Conservation (phyloP, 2,113 vertebrate genomes). For the Seriola dumerili region DNA sequence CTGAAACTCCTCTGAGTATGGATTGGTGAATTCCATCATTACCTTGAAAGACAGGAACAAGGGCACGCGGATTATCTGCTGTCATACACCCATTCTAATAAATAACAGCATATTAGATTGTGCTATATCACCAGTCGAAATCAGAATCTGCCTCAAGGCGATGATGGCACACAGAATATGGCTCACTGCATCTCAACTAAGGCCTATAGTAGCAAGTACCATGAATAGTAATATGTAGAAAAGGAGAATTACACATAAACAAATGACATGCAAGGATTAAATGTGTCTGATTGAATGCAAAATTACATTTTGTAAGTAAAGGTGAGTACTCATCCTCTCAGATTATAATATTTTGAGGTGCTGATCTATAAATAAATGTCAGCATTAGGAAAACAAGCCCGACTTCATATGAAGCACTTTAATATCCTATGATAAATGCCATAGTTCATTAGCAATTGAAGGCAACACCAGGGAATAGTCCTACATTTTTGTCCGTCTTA, state of each 20-base stretch:
- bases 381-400: constrained; percentile 30
- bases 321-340: constrained; percentile 24
- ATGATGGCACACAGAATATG: constrained; percentile 54
- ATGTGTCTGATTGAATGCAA: constrained; percentile 38
- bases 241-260: constrained; percentile 34
- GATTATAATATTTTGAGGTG: constrained; percentile 39
- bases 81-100: constrained; percentile 78
- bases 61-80: constrained; percentile 75
- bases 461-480: constrained; percentile 45
- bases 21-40: constrained; percentile 76
- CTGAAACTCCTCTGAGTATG: constrained; percentile 48
- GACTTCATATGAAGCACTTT: constrained; percentile 40
- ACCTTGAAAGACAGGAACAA: constrained; percentile 81
- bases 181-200: constrained; percentile 43
- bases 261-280: constrained; percentile 40
- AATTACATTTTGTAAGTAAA: constrained; percentile 51
- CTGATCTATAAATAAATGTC: constrained; percentile 54
- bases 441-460: constrained; percentile 65
- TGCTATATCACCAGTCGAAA: constrained; percentile 66
- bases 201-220: constrained; percentile 27
- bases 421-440: constrained; percentile 68
- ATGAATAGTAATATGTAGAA: constrained; percentile 13
- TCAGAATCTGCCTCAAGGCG: constrained; percentile 67
- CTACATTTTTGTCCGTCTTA: constrained; percentile 40
- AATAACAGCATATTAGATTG: constrained; percentile 79